phyloP scores from a whole-genome alignment of 2,888 invertebrate species.

The Agelastica alni region DNA sequence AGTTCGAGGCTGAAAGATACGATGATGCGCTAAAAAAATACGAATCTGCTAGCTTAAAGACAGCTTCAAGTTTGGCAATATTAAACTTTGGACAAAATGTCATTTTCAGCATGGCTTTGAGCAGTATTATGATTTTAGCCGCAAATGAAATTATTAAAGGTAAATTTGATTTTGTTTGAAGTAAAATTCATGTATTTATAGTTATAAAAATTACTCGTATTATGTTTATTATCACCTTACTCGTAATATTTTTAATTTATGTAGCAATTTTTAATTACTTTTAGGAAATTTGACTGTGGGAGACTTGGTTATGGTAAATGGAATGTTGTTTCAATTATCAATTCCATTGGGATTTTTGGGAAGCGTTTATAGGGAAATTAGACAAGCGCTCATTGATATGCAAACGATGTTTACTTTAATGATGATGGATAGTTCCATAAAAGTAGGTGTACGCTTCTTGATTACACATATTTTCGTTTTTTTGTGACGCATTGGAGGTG shows the following conservation, averaged over 20 bases:
- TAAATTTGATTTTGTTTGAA: too few species aligned
- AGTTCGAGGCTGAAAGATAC: constrained; percentile 89
- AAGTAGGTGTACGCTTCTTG: constrained; percentile 59
- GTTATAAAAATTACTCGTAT: too few species aligned
- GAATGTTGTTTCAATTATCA: constrained; percentile 94
- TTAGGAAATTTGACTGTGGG: constrained; percentile 94
- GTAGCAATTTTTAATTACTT: constrained; percentile 26
- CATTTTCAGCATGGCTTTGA: constrained; percentile 92
- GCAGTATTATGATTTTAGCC: constrained; percentile 92
- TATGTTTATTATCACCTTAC: too few species aligned
- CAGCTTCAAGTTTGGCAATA: constrained; percentile 88
- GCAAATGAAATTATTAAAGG: constrained; percentile 87
- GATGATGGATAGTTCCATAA: constrained; percentile 78
- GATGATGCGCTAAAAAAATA: constrained; percentile 84
- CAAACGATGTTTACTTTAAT: constrained; percentile 98
- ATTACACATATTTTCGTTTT: too few species aligned
- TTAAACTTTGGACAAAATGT: constrained; percentile 98
- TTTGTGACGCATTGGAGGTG: too few species aligned
- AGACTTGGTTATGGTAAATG: constrained; percentile 98
- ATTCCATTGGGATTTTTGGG: constrained; percentile 97
- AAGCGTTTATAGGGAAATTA: constrained; percentile 95
- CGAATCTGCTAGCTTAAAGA: constrained; percentile 91
- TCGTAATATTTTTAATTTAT: too few species aligned
- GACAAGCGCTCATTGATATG: constrained; percentile 98
- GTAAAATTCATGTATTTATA: too few species aligned